phyloP scores from a whole-genome alignment of 1,140 invertebrate genomes.

The Drosophila saltans region DNA sequence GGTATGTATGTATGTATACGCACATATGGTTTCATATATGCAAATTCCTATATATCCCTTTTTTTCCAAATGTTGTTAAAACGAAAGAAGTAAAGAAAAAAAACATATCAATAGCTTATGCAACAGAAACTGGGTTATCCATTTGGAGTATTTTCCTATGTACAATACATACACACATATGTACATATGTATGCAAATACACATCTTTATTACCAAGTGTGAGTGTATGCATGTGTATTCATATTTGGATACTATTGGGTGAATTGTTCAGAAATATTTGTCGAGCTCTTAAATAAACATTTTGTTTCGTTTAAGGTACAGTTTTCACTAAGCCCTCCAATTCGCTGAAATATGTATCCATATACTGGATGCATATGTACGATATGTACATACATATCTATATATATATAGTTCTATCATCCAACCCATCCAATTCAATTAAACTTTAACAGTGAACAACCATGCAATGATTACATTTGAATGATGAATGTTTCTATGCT shows the following conservation, averaged over 20 bases:
- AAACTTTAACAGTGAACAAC: too few relatives aligned
- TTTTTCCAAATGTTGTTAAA: neutral
- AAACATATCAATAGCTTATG: constrained; percentile 48
- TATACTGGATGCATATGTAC: too few relatives aligned
- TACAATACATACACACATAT: neutral
- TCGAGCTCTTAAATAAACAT: neutral
- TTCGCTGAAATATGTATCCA: too few relatives aligned
- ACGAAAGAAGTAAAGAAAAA: constrained; percentile 8
- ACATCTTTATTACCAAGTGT: neutral
- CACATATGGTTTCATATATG: constrained; percentile 49
- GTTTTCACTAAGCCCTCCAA: neutral
- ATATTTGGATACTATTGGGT: constrained; percentile 40
- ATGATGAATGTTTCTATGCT: too few relatives aligned
- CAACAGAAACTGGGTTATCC: constrained; percentile 53
- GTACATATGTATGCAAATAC: neutral
- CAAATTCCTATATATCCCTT: constrained; percentile 9
- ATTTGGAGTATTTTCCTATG: constrained; percentile 33
- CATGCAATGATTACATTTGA: too few relatives aligned
- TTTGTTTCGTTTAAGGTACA: neutral
- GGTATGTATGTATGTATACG: constrained; percentile 1
- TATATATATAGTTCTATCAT: too few relatives aligned
- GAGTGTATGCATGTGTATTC: neutral
- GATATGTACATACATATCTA: too few relatives aligned
- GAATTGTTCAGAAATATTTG: constrained; percentile 21
- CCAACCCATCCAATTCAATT: too few relatives aligned